These are phyloP conservation scores for Fregetta grallaria DNA, from an alignment of 2,113 vertebrate genomes.

Conservation along the genomic window DNA sequence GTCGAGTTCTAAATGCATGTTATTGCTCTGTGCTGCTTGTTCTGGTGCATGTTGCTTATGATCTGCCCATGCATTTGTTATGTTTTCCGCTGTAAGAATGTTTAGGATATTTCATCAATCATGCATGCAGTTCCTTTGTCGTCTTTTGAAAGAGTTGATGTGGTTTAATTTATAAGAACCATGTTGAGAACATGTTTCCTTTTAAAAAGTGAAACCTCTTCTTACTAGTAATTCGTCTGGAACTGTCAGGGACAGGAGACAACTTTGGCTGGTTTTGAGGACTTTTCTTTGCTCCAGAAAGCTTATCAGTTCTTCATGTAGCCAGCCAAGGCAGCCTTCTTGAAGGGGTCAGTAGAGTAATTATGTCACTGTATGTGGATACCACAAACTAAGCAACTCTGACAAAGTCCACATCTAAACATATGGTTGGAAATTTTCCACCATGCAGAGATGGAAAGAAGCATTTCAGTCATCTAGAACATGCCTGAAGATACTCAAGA, in stretches of 20 bases:
- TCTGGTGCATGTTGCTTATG: neutral
- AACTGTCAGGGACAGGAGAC: neutral
- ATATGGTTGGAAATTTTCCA: neutral
- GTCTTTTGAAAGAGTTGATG: constrained; percentile 26
- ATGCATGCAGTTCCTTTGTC: constrained; percentile 35
- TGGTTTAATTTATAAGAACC: constrained; percentile 54
- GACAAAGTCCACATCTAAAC: neutral
- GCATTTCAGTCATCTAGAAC: neutral
- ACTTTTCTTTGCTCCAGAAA: neutral
- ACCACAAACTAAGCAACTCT: neutral
- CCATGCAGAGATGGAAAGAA: neutral
- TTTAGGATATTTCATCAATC: constrained; percentile 41
- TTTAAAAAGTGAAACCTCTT: constrained; percentile 60
- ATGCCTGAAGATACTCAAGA: neutral
- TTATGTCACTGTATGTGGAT: neutral
- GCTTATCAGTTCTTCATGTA: neutral
- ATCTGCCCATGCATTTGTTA: neutral
- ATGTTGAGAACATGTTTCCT: constrained; percentile 45
- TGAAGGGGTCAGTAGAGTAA: neutral
- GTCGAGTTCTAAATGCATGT: neutral
- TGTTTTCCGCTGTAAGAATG: neutral
- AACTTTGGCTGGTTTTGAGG: neutral
- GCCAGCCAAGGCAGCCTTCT: neutral
- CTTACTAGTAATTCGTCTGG: neutral
- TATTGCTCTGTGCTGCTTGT: neutral